Base-by-base conservation (phyloP, 2,888 invertebrate species). In the Drosophila vallismaia region DNA sequence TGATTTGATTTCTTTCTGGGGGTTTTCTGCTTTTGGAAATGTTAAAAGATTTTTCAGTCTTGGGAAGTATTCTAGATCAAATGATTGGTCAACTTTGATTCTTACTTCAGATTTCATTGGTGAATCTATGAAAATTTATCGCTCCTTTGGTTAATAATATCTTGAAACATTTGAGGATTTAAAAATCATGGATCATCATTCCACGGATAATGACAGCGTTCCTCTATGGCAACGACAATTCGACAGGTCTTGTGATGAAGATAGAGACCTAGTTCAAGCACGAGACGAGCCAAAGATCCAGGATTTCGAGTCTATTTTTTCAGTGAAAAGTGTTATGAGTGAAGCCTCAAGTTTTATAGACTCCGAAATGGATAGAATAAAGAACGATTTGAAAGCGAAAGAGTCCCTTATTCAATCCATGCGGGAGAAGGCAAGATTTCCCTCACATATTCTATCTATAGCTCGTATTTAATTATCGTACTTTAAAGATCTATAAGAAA, bases 1-100 rank as follows among this genome's bases (percentile, higher is more conserved):
- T 26, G 46, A 60, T 40, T 48, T 60, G 60, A 46, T 60, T 60
- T 60, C n/a, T 40, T 6, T 40, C 9, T n/a, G 31, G 9, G 42
- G 29, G 6, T 38, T 19, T 19, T 19, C 19, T 19, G 19, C 19
- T 19, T 19, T n/a, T n/a, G n/a, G n/a, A n/a, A n/a, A n/a, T n/a
- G n/a, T n/a, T n/a, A n/a, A n/a, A n/a, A n/a, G n/a, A n/a, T n/a
- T n/a, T n/a, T 19, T 19, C 2, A 19, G 19, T 19, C 19, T 19
- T 19, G 19, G 19, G 19, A 1, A 19, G 19, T 19, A 19, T 19
- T 33, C 3, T 33, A 10, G 28, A 5, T 5, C 9, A 26, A 7
- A 8, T 42, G 44, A 29, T n/a, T 1, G n/a, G 28, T n/a, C 5
- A 24, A 6, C 29, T 31, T 31, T n/a, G 6, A 9, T 19, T 6